Evolutionary conservation across 2,113 vertebrate species (phyloP), one percentile per base, ranked within the genome.

Genomic region (Corydoras maculifer): DNA sequence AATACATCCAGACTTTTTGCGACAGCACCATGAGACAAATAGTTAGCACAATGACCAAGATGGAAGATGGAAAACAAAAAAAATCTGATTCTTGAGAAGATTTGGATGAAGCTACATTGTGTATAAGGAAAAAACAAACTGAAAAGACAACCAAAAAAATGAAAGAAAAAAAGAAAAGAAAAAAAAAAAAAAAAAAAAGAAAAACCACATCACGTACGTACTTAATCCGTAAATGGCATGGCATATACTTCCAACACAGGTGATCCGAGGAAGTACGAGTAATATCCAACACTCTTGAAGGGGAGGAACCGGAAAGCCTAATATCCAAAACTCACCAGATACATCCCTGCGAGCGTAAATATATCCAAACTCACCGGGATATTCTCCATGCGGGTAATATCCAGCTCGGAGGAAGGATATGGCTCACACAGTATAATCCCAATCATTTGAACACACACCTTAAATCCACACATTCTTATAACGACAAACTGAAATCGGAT

Each of bases 331-430:
- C 76, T 86, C 82, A 83, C 77, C 78, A 77, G 35, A 85, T 84
- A 85, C 70, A 71, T 84, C 80, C 84, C 84, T 78, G 78, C 77
- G 85, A 86, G 82, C 81, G 82, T 81, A 80, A 7, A 55, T 55
- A 88, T 86, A 87, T 88, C 88, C 88, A 87, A 85, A 86, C 83
- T 86, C 82, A 86, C 82, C 82, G 73, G 86, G 81, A 87, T 88
- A 88, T 87, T 89, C 83, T 88, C 84, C 83, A 82, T 67, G 70
- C 84, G 83, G 81, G 84, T 87, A 83, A 86, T 82, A 90, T 91
- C 90, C 90, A 87, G 80, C 82, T 78, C 79, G 82, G 84, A 84
- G 84, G 83, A 68, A 64, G 72, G 75, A 71, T 68, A 81, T 77
- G 75, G 75, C 82, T 81, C 78, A 80, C 77, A 80, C 73, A 79